phyloP scores from a whole-genome alignment of 2,888 invertebrate genomes.

The Chrysolina haemoptera region DNA sequence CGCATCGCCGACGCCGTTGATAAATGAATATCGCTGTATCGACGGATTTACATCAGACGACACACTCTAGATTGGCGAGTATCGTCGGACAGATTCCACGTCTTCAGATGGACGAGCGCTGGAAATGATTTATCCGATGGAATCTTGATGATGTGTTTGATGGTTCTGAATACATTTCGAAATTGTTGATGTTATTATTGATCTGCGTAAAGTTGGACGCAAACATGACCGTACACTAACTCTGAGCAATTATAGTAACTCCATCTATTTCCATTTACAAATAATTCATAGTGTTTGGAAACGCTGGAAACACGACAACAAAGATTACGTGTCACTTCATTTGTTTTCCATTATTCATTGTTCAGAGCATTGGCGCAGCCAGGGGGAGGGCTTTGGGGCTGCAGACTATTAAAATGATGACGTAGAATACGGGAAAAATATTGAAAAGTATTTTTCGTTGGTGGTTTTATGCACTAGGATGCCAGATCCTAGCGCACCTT shows the following conservation, averaged over 20 bases:
- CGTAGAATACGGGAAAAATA: no score
- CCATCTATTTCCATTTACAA: conserved; percentile 7
- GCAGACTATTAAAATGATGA: no score
- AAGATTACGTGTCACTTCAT: conserved; percentile 33
- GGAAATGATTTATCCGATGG: not conserved
- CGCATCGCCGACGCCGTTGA: conserved; percentile 51
- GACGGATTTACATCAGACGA: conserved; percentile 32
- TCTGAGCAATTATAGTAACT: not conserved
- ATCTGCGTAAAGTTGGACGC: no score
- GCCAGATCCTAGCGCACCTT: no score
- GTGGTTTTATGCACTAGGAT: no score
- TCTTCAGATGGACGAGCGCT: not conserved
- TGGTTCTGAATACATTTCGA: not conserved
- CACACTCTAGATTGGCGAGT: not conserved
- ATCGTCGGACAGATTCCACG: not conserved
- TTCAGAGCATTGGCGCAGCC: no score
- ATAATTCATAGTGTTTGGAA: conserved; percentile 8
- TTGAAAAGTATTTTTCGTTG: no score
- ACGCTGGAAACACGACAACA: conserved; percentile 12
- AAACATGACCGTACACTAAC: no score
- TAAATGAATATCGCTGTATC: conserved; percentile 49
- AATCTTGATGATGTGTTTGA: not conserved
- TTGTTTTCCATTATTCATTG: conserved; percentile 33
- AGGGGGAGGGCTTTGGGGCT: no score
- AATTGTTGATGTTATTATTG: no score